phyloP scores from a whole-genome alignment of 2,113 vertebrate genomes.

The Heteronetta atricapilla region DNA sequence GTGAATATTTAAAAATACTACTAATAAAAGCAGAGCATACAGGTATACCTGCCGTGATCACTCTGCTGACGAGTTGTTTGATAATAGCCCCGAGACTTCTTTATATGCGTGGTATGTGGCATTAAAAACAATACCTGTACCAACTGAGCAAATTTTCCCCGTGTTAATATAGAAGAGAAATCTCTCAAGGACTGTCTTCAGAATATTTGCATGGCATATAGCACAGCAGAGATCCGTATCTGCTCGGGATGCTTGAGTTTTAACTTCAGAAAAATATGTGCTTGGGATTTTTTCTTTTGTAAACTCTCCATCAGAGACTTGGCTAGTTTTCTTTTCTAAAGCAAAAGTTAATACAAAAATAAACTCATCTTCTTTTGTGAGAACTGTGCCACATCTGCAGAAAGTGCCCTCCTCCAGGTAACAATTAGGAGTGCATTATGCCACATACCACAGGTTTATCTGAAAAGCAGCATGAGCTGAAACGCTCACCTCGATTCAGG shows the following conservation, averaged over 20 bases:
- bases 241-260: background rate
- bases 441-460: background rate
- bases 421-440: background rate
- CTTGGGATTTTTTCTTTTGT: background rate
- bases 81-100: background rate
- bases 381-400: background rate
- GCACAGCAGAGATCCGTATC: background rate
- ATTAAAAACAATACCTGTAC: background rate
- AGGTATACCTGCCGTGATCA: background rate
- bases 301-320: background rate
- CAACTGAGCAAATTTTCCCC: no score
- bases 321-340: background rate
- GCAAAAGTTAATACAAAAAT: background rate
- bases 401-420: background rate
- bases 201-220: background rate
- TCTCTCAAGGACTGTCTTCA: background rate
- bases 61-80: background rate
- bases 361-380: background rate
- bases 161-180: background rate
- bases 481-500: background rate
- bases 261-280: background rate
- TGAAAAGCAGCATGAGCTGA: background rate
- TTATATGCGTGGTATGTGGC: accelerated
- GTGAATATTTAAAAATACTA: background rate
- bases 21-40: background rate